phyloP scores from a whole-genome alignment of 2,888 invertebrate species.

The Caenorhabditis angaria region DNA sequence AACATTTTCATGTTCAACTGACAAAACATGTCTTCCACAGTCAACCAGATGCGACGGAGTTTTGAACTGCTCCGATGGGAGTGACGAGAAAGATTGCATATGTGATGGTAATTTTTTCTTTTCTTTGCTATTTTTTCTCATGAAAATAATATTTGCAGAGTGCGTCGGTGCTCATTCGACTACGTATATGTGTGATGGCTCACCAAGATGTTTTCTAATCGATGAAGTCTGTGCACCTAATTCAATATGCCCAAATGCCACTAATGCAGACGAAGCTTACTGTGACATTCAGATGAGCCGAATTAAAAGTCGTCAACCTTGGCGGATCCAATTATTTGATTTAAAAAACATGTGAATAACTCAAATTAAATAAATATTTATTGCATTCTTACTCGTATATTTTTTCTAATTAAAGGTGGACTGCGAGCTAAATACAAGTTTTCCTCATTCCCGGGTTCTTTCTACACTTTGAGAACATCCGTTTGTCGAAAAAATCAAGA shows the following conservation, averaged over 20 bases:
- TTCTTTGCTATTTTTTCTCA: too few species aligned
- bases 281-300: conserved; percentile 29
- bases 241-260: conserved; percentile 62
- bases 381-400: too few species aligned
- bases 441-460: too few species aligned
- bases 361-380: not conserved
- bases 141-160: conserved; percentile 47
- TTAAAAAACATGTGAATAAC: too few species aligned
- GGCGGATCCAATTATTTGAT: conserved; percentile 8
- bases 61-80: conserved; percentile 59
- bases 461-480: too few species aligned
- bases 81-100: conserved; percentile 59
- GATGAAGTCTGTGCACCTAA: conserved; percentile 62
- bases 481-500: too few species aligned
- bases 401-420: too few species aligned
- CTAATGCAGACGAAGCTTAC: conserved; percentile 53
- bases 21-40: conserved; percentile 53
- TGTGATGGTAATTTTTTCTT: conserved; percentile 52
- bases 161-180: conserved; percentile 52
- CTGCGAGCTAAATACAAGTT: too few species aligned
- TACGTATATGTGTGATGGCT: conserved; percentile 61
- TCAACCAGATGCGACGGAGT: conserved; percentile 58
- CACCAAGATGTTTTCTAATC: conserved; percentile 57
- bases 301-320: conserved; percentile 4
- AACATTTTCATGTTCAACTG: conserved; percentile 50